These are phyloP conservation scores for Liparis tanakae DNA, from an alignment of 2,797 vertebrate genomes.

Conservation along the genomic window DNA sequence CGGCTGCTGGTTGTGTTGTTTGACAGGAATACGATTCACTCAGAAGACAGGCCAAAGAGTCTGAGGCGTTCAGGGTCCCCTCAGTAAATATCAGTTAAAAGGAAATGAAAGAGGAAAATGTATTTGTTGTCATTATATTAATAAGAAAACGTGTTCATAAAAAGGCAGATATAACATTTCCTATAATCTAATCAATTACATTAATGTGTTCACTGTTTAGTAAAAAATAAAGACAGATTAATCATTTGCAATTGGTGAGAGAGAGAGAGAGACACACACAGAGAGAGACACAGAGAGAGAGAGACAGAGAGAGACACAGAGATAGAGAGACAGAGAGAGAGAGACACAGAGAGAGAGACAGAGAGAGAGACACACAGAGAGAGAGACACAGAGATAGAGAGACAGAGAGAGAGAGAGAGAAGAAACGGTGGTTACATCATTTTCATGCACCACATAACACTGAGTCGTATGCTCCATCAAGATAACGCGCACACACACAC, in stretches of 20 bases:
- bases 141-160: background rate
- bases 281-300: too few species aligned
- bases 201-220: background rate
- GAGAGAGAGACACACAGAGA: too few species aligned
- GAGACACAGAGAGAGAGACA: too few species aligned
- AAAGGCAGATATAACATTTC: background rate
- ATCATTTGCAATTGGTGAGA: background rate
- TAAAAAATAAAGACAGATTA: background rate
- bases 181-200: background rate
- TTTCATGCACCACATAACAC: slow-evolving; percentile 14
- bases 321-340: too few species aligned
- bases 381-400: too few species aligned
- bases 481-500: background rate
- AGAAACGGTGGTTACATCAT: slow-evolving; percentile 19
- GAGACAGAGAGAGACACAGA: too few species aligned
- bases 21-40: too few species aligned
- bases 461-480: slow-evolving; percentile 2
- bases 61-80: background rate
- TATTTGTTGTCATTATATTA: background rate
- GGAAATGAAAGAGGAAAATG: background rate
- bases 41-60: too few species aligned
- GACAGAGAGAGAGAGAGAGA: background rate
- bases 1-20: too few species aligned
- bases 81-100: background rate
- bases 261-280: too few species aligned